Evolutionary conservation across 2,113 vertebrate genomes (phyloP).

Genomic region (Pantherophis guttatus): DNA sequence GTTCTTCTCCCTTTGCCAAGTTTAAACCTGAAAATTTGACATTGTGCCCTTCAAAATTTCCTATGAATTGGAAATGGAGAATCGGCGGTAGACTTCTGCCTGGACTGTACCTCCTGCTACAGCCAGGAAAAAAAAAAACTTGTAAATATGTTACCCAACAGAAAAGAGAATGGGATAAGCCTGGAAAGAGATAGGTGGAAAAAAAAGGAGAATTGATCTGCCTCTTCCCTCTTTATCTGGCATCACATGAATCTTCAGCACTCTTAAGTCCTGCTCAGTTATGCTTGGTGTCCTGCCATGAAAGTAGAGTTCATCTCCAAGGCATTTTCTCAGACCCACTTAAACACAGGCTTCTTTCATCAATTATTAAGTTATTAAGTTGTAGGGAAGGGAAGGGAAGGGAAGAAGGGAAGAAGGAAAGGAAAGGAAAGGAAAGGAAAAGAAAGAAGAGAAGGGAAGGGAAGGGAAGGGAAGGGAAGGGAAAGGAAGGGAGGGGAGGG

Average conservation of each 20-base stretch:
- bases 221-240: neutral
- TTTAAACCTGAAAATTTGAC: neutral
- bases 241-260: neutral
- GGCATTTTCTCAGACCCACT: neutral
- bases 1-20: neutral
- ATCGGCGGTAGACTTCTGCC: neutral
- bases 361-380: neutral
- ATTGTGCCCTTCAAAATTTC: neutral
- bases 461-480: fast-evolving
- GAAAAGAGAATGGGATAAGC: neutral
- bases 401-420: too few relatives aligned
- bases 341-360: neutral
- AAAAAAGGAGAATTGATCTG: neutral
- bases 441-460: fast-evolving
- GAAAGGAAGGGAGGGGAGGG: too few relatives aligned
- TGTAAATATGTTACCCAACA: neutral
- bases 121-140: neutral
- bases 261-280: neutral
- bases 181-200: neutral
- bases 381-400: neutral
- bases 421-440: too few relatives aligned
- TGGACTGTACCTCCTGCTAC: neutral
- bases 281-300: neutral
- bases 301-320: neutral
- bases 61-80: neutral